Base-by-base conservation (phyloP, 1,140 invertebrate species). In the Ridgeia piscesae region DNA sequence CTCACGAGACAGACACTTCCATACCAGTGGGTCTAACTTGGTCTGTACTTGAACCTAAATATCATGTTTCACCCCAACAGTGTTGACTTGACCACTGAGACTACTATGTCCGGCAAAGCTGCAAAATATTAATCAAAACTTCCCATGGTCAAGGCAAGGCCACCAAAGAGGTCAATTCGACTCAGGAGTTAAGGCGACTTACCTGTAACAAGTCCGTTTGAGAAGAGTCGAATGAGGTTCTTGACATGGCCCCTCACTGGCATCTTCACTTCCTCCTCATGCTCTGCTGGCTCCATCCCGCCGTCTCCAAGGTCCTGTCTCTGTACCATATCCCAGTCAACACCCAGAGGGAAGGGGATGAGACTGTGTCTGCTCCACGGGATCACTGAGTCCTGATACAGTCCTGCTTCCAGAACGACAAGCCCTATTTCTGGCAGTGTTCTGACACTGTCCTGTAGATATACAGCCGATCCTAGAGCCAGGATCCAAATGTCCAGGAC, bases 221-320 rank as follows among this genome's bases (percentile, higher is more conserved):
- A 90, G 89, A 90, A 90, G 89, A 90, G 89, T 34, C 89, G 34
- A n/a, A 90, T 90, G 34, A 90, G 34, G n/a, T 90, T 90, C 34
- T 42, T 34, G 89, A 90, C 89, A 33, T 90, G 89, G 11, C 89
- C 89, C n/a, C 34, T 17, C 17, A 33, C n/a, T 17, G 34, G 34
- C 89, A 42, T 90, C 89, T 17, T 91, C 50, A 35, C 92, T 58
- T 92, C 92, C 58, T 77, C 58, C 58, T 2, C 27, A 31, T 21
- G 11, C 27, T 77, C 27, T 31, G 14, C 2, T 2, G 58, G 17
- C 58, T 77, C 58, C 58, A 77, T 77, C 27, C 17, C 27, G 17
- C 58, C 17, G 58, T 77, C 27, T 21, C 17, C 58, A 9, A 77
- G 58, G 11, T 27, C 17, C 58, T 8, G 14, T 31, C 58, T 8